Conservation (phyloP, 1,140 invertebrate species). For the Bathynomus jamesi region DNA sequence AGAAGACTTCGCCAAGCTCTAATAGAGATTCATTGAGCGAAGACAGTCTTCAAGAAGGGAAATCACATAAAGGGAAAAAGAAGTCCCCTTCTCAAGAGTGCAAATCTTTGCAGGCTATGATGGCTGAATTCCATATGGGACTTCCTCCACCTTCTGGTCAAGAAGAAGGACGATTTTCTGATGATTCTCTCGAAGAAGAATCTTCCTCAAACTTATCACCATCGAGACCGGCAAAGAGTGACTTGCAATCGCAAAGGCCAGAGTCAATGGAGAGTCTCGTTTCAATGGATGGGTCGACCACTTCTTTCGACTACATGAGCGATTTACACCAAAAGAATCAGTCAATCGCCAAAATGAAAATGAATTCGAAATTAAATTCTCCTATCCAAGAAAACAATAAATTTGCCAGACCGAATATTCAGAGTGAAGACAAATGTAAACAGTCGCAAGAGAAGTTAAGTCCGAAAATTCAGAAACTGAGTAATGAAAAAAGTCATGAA, state of each 20-base stretch:
- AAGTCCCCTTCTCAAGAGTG: not conserved
- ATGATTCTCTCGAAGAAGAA: slow-evolving; percentile 63
- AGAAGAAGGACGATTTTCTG: slow-evolving; percentile 66
- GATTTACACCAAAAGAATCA: too few species aligned
- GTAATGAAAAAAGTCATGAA: too few species aligned
- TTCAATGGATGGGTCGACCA: slow-evolving; percentile 25
- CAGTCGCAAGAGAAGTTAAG: too few species aligned
- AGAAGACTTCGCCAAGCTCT: not conserved
- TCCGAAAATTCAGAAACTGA: too few species aligned
- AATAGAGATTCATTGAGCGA: slow-evolving; percentile 23
- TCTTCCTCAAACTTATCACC: slow-evolving; percentile 3
- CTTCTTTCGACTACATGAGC: slow-evolving; percentile 34
- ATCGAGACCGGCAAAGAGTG: slow-evolving; percentile 12
- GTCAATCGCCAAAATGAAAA: too few species aligned
- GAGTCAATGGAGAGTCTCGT: slow-evolving; percentile 24
- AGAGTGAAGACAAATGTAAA: too few species aligned
- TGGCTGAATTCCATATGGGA: slow-evolving; percentile 38
- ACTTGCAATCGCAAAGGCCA: slow-evolving; percentile 16
- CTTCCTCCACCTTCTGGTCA: slow-evolving; percentile 47
- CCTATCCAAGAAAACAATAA: too few species aligned
- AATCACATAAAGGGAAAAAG: not conserved
- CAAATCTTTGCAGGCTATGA: slow-evolving; percentile 35
- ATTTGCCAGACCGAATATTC: too few species aligned
- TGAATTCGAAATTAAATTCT: too few species aligned
- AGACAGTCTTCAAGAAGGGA: slow-evolving; percentile 19